Base-by-base conservation (phyloP, 2,888 invertebrate genomes). In the Dione juno region DNA sequence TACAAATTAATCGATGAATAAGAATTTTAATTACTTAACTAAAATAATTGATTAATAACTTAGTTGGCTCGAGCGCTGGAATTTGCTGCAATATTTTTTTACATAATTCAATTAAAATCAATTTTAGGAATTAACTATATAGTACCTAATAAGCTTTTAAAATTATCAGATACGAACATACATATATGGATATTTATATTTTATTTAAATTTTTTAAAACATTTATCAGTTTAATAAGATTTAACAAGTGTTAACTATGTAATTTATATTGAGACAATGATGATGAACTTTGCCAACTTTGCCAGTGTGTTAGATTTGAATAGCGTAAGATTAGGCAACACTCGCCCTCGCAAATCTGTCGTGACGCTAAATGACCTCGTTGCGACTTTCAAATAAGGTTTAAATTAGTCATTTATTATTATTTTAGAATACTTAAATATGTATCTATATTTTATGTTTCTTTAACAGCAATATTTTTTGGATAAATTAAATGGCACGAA, bases 341-440 rank as follows among this genome's bases (percentile, higher is more conserved):
- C 61, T 64, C 73, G 74, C 72, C 73, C 72, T 70, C 73, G 67
- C 67, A 61, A 9, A 69, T 66, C 63, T 79, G 76, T 81, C 81
- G 80, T 82, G 82, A 81, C 78, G 79, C 75, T 66, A 66, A 78
- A 61, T 76, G 82, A 78, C 84, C 85, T 84, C 81, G 81, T 71
- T 72, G 71, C 71, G 78, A 77, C 77, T 81, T 80, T 78, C 77
- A 77, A 76, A 76, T 76, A 66, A 72, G 64, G 70, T 72, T 71
- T 59, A 63, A 75, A 61, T 59, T 45, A 66, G 54, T 64, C 58
- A 66, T 53, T 41, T 41, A 43, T 45, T 50, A 28, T 28, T 5
- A 3, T 19, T 10, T 40, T 41, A 10, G 14, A 1, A 0, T 35
- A 37, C 14, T n/a, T 37, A 35, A 8, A 54, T 54, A 57, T 35